phyloP scores from a whole-genome alignment of 2,888 invertebrate species.

The Abrostola tripartita region DNA sequence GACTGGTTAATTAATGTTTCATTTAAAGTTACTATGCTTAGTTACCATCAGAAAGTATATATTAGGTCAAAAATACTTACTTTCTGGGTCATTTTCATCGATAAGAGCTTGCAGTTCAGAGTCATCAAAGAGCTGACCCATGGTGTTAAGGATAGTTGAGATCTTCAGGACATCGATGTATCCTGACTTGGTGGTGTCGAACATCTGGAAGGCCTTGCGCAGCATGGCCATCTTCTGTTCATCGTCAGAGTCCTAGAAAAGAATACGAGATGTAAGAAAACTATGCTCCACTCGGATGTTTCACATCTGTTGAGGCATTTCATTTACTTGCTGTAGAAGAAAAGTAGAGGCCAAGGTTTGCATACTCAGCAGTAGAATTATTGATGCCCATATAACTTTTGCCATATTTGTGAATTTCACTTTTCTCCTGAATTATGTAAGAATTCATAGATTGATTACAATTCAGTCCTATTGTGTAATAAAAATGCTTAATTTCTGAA shows the following conservation, averaged over 20 bases:
- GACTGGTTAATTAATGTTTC: no score
- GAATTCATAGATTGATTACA: background rate
- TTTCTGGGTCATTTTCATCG: slow-evolving; percentile 96
- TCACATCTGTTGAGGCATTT: no score
- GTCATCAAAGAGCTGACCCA: slow-evolving; percentile 98
- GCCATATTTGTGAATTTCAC: slow-evolving; percentile 22
- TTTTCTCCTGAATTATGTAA: slow-evolving; percentile 20
- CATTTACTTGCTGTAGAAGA: no score
- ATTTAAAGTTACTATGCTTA: no score
- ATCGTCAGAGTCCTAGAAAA: slow-evolving; percentile 89
- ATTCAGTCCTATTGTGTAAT: no score
- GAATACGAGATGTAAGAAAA: slow-evolving; percentile 25
- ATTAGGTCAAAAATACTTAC: slow-evolving; percentile 69
- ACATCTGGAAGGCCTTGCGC: slow-evolving; percentile 99
- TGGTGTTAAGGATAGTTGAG: slow-evolving; percentile 97
- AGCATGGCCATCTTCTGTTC: slow-evolving; percentile 96
- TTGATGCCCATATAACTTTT: slow-evolving; percentile 8
- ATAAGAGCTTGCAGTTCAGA: slow-evolving; percentile 96
- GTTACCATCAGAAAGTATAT: no score
- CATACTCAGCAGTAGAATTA: background rate
- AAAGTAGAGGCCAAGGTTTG: background rate
- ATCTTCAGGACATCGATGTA: slow-evolving; percentile 97
- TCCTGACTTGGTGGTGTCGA: slow-evolving; percentile 97
- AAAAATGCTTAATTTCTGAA: background rate
- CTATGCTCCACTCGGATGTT: background rate